A percentile compares a stretch with the other conserved stretches of the same genome.
phyloP scores from a whole-genome alignment of 2,113 vertebrate genomes.

The Carlito syrichta region DNA sequence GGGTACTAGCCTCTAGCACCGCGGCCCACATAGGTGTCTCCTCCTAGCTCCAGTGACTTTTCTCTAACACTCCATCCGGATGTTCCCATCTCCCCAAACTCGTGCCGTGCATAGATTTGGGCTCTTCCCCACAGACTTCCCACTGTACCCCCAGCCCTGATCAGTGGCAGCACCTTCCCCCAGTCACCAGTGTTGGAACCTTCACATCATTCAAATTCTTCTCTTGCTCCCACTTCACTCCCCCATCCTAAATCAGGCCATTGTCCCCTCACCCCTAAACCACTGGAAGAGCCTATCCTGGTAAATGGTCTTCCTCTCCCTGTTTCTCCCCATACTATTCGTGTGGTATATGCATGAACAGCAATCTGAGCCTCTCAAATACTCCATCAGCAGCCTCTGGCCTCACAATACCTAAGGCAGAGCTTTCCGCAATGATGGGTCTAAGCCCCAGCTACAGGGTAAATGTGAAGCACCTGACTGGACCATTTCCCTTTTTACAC shows the following conservation, averaged over 20 bases:
- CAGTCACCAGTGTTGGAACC: not conserved
- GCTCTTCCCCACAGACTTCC: not conserved
- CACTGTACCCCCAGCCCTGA: not conserved
- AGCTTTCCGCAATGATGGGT: not conserved
- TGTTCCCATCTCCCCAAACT: not conserved
- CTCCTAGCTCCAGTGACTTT: not conserved
- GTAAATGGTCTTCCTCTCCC: not conserved
- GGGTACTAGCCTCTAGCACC: not conserved
- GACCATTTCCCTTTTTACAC: not conserved
- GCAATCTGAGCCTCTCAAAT: not conserved
- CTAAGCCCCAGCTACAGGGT: not conserved
- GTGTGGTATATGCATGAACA: not conserved
- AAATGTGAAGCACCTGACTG: not conserved
- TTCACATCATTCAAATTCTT: too few relatives aligned
- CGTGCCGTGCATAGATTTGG: not conserved
- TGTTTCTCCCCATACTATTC: not conserved
- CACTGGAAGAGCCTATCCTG: not conserved
- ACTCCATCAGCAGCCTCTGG: not conserved
- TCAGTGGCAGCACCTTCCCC: not conserved
- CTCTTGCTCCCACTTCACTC: not conserved
- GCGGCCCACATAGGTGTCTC: too few relatives aligned
- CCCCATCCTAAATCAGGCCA: not conserved
- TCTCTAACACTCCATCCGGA: not conserved
- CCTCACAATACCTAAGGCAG: accelerated
- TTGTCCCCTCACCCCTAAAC: not conserved